A percentile compares a stretch with the other conserved stretches of the same genome.
Evolutionary conservation across 2,797 vertebrate species (phyloP).

Genomic region (Apogon talboti): DNA sequence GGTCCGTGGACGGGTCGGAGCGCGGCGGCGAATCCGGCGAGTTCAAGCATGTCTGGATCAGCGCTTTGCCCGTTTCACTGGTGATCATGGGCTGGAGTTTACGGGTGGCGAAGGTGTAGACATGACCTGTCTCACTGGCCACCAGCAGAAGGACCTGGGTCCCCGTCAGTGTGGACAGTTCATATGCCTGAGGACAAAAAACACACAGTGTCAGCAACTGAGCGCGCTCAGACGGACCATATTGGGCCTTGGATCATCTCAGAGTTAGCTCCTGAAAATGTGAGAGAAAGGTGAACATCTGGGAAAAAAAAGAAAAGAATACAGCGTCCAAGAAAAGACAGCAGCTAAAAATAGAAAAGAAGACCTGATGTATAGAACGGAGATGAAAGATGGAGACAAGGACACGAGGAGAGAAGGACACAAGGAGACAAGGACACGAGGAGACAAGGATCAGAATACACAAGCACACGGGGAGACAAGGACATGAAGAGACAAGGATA

Average conservation of each 20-base stretch:
- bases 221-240: constrained; percentile 10
- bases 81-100: constrained; percentile 99
- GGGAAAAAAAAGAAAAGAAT: constrained; percentile 28
- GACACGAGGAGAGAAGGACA: constrained; percentile 63
- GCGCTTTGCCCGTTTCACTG: constrained; percentile 94
- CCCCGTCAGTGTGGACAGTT: constrained; percentile 94
- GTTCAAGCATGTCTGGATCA: constrained; percentile 98
- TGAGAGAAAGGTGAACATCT: constrained; percentile 26
- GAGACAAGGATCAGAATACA: no score
- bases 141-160: constrained; percentile 95
- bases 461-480: no score
- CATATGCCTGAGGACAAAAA: constrained; percentile 87
- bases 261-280: constrained; percentile 16
- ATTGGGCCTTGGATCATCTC: constrained; percentile 19
- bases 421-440: constrained; percentile 38
- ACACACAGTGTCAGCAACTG: neutral
- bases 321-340: constrained; percentile 38
- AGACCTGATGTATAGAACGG: constrained; percentile 70
- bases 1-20: constrained; percentile 93
- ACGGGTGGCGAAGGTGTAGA: constrained; percentile 95
- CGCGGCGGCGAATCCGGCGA: constrained; percentile 95
- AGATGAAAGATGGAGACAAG: constrained; percentile 80
- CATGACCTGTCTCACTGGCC: constrained; percentile 95
- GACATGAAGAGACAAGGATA: no score
- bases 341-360: constrained; percentile 64